phyloP scores from a whole-genome alignment of 2,888 invertebrate genomes.

The Tipula confusa region DNA sequence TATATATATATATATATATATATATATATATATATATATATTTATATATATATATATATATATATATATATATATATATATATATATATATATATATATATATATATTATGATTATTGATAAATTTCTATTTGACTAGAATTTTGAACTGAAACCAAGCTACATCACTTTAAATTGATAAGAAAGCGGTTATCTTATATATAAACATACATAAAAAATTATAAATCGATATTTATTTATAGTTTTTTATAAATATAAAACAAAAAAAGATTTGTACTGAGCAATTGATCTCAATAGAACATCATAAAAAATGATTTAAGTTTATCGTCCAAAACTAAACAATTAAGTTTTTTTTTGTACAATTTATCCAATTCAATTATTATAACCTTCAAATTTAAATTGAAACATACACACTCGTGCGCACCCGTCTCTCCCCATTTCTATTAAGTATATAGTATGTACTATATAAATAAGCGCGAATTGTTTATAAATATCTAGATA shows the following conservation, averaged over 20 bases:
- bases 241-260: neutral
- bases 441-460: neutral
- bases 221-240: neutral
- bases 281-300: neutral
- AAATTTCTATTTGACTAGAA: neutral
- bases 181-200: neutral
- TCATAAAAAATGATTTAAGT: slow-evolving; percentile 1
- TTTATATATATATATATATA: no score
- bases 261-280: neutral
- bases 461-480: neutral
- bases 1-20: no score
- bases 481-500: neutral
- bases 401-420: neutral
- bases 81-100: no score
- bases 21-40: no score
- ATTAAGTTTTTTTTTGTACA: neutral
- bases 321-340: slow-evolving; percentile 9
- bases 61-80: no score
- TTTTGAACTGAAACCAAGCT: neutral
- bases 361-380: slow-evolving; percentile 3
- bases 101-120: neutral
- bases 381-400: neutral
- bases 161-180: neutral
- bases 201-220: neutral
- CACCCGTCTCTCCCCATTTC: neutral